A percentile compares a stretch with the other conserved stretches of the same genome.
These are phyloP conservation scores for Sinonovacula constricta DNA, from an alignment of 1,140 invertebrate genomes.

Conservation along the genomic window DNA sequence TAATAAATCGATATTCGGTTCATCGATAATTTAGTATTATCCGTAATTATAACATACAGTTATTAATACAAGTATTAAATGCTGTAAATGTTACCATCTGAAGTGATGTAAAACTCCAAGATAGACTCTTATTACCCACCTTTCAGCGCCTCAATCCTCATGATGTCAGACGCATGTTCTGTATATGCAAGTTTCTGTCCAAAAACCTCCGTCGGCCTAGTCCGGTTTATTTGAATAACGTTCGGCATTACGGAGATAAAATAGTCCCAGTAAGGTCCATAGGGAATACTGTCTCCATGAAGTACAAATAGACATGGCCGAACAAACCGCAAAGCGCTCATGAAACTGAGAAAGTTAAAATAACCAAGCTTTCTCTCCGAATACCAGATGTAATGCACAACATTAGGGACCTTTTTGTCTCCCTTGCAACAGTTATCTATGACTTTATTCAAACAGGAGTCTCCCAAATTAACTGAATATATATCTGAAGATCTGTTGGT, in stretches of 20 bases:
- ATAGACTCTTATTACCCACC: too few relatives aligned
- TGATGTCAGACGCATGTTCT: conserved; percentile 59
- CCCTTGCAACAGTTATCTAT: conserved; percentile 17
- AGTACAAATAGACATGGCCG: conserved; percentile 56
- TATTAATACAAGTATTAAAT: too few relatives aligned
- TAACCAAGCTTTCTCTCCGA: conserved; percentile 13
- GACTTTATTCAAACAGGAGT: conserved; percentile 15
- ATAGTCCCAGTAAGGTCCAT: conserved; percentile 53
- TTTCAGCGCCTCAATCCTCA: conserved; percentile 48
- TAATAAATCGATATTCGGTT: too few relatives aligned
- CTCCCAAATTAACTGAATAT: conserved; percentile 10
- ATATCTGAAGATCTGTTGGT: conserved; percentile 16
- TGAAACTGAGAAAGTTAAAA: conserved; percentile 30
- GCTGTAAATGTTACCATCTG: too few relatives aligned
- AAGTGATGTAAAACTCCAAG: too few relatives aligned
- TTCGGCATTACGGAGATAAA: conserved; percentile 38
- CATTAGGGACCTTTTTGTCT: conserved; percentile 24
- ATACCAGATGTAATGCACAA: conserved; percentile 42
- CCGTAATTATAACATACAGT: too few relatives aligned
- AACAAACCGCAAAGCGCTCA: conserved; percentile 31
- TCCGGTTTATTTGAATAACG: conserved; percentile 44
- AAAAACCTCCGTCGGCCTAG: conserved; percentile 34
- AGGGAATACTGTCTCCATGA: conserved; percentile 46
- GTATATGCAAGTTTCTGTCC: conserved; percentile 37
- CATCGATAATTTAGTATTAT: too few relatives aligned